These are phyloP conservation scores for Clitarchus hookeri DNA, from an alignment of 2,888 invertebrate species.

Conservation along the genomic window DNA sequence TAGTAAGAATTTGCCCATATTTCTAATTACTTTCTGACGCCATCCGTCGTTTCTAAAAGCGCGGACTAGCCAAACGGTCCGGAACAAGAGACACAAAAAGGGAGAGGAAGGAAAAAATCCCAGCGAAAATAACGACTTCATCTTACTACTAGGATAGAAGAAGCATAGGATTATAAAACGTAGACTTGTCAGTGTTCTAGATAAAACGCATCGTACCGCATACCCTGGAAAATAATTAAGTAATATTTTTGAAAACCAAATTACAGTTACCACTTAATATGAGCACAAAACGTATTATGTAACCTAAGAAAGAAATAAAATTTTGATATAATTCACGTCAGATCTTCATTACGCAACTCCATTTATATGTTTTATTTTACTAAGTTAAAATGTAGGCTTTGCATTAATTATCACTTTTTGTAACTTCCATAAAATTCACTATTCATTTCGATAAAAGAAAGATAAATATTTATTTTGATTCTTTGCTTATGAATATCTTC, in stretches of 20 bases:
- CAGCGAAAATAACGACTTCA: slow-evolving; percentile 35
- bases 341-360: neutral
- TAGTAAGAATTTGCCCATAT: slow-evolving; percentile 51
- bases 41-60: slow-evolving; percentile 41
- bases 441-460: neutral
- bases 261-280: slow-evolving; percentile 14
- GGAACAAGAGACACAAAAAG: slow-evolving; percentile 30
- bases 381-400: neutral
- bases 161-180: slow-evolving; percentile 21
- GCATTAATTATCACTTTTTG: neutral
- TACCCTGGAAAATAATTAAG: neutral
- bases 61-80: slow-evolving; percentile 37
- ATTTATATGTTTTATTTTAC: neutral
- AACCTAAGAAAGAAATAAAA: neutral
- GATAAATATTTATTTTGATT: too few species aligned
- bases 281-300: neutral
- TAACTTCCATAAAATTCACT: neutral
- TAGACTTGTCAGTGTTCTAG: neutral
- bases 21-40: slow-evolving; percentile 53
- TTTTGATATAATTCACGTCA: neutral
- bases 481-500: too few species aligned
- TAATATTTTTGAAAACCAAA: neutral
- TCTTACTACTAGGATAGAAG: slow-evolving; percentile 30
- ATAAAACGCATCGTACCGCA: slow-evolving; percentile 11
- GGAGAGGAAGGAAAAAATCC: slow-evolving; percentile 27